These are phyloP conservation scores for Dugesia japonica DNA, from an alignment of 2,888 invertebrate species.

Conservation along the genomic window DNA sequence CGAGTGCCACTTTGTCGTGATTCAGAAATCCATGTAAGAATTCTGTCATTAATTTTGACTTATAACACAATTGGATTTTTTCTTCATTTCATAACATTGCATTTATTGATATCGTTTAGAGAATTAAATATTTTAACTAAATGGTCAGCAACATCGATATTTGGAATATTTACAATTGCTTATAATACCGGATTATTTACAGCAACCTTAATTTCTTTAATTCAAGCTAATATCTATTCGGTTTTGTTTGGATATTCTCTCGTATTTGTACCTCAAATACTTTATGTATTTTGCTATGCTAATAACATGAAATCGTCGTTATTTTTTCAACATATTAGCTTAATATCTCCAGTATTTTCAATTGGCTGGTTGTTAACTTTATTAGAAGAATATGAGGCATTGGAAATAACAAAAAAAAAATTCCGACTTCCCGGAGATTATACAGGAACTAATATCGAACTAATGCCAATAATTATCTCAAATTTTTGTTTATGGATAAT, in stretches of 20 bases:
- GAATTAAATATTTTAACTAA: neutral
- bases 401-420: too few species aligned
- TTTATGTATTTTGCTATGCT: neutral
- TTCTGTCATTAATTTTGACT: neutral
- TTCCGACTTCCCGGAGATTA: neutral
- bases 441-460: neutral
- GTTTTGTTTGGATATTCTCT: neutral
- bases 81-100: neutral
- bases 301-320: neutral
- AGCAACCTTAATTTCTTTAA: neutral
- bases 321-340: neutral
- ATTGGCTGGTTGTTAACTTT: neutral
- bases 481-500: neutral
- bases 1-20: too few species aligned
- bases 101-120: neutral
- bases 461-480: neutral
- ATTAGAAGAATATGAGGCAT: neutral
- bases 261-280: neutral
- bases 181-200: neutral
- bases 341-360: neutral
- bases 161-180: neutral
- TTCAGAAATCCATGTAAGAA: neutral
- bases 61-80: neutral
- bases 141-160: neutral
- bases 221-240: neutral